phyloP scores from a whole-genome alignment of 2,797 vertebrate genomes.

The Eulemur rubriventer region DNA sequence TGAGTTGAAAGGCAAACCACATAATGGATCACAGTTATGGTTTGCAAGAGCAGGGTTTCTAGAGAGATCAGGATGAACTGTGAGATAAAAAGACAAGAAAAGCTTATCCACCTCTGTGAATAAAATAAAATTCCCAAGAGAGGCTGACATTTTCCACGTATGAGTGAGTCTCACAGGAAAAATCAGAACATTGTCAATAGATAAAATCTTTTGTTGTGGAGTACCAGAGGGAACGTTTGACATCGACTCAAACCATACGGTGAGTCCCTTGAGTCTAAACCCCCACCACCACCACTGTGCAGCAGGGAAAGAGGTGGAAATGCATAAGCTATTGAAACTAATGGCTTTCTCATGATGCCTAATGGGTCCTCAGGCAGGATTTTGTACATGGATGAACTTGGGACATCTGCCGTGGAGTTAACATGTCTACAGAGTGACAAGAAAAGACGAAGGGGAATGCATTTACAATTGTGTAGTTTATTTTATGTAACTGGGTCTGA shows the following conservation, averaged over 20 bases:
- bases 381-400: background rate
- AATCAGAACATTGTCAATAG: background rate
- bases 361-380: background rate
- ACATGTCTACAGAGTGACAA: background rate
- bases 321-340: background rate
- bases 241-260: background rate
- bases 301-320: background rate
- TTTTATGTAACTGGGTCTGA: background rate
- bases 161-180: background rate
- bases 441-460: background rate
- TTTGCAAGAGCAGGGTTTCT: background rate
- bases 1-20: background rate
- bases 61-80: background rate
- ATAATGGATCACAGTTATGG: background rate
- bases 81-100: background rate
- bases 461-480: background rate
- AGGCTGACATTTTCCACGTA: background rate
- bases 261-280: background rate
- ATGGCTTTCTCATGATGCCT: slow-evolving; percentile 27
- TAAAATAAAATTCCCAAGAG: background rate
- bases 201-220: background rate
- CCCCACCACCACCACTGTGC: background rate
- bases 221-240: background rate
- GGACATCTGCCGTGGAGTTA: slow-evolving; percentile 9
- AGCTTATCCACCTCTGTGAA: background rate